A percentile compares a stretch with the other conserved stretches of the same genome.
Conservation (phyloP, 2,797 vertebrate species). For the Sandelia bainsii region DNA sequence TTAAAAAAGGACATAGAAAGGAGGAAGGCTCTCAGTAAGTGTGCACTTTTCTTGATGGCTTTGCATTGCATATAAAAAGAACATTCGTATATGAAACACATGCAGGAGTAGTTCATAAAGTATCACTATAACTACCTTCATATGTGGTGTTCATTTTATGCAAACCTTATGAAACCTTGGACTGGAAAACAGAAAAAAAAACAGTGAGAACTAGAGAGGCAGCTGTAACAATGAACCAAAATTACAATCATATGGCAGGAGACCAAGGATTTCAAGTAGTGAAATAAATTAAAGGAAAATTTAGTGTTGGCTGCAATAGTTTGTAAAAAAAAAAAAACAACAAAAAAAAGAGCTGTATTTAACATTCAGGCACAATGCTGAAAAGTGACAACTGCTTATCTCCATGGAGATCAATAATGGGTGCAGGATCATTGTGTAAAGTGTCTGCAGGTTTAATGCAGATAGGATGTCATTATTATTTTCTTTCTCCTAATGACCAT, state of each 20-base stretch:
- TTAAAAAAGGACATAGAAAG: slow-evolving; percentile 15
- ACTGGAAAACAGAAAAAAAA: slow-evolving; percentile 8
- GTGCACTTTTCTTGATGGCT: slow-evolving; percentile 36
- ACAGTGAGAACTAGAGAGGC: slow-evolving; percentile 38
- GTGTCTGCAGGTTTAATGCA: slow-evolving; percentile 99
- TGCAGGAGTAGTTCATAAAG: slow-evolving; percentile 24
- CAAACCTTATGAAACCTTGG: slow-evolving; percentile 39
- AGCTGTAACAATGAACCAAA: slow-evolving; percentile 76
- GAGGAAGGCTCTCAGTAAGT: slow-evolving; percentile 18
- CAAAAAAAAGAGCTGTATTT: slow-evolving; percentile 90
- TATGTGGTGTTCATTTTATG: slow-evolving; percentile 51
- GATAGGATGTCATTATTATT: slow-evolving; percentile 99
- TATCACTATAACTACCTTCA: slow-evolving; percentile 33
- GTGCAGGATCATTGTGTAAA: slow-evolving; percentile 99
- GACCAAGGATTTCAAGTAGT: slow-evolving; percentile 72
- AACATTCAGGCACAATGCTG: slow-evolving; percentile 97
- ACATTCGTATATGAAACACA: slow-evolving; percentile 26
- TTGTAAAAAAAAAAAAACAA: slow-evolving; percentile 87
- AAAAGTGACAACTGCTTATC: slow-evolving; percentile 99
- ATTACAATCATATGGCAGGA: slow-evolving; percentile 91
- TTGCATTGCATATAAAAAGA: slow-evolving; percentile 24
- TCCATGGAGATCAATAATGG: slow-evolving; percentile 99
- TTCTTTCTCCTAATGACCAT: slow-evolving; percentile 99
- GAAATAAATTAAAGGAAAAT: slow-evolving; percentile 90
- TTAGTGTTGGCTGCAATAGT: slow-evolving; percentile 92